Conservation (phyloP, 2,888 invertebrate species). For the Perizoma flavofasciatum region DNA sequence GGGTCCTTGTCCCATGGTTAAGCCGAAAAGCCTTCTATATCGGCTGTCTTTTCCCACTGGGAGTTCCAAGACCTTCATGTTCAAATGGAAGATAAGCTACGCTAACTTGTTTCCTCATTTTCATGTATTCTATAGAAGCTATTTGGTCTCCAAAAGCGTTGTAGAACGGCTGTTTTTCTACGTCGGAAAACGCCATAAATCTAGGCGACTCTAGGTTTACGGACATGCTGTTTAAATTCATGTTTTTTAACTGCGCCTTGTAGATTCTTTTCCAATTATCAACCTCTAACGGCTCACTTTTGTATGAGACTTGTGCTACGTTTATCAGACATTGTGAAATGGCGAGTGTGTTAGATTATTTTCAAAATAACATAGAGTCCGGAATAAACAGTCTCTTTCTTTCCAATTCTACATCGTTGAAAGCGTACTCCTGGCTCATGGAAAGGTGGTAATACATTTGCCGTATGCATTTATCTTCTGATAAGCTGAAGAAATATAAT, state of each 20-base stretch:
- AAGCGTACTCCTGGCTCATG: constrained; percentile 13
- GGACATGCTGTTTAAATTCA: constrained; percentile 40
- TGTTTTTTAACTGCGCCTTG: constrained; percentile 18
- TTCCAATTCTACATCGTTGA: constrained; percentile 31
- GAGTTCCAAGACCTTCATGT: constrained; percentile 47
- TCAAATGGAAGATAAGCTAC: constrained; percentile 42
- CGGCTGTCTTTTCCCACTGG: constrained; percentile 47
- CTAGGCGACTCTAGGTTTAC: constrained; percentile 43
- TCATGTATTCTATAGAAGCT: constrained; percentile 47
- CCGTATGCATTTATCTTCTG: constrained; percentile 12
- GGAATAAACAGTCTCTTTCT: constrained; percentile 38
- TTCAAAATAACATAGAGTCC: constrained; percentile 37
- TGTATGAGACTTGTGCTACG: constrained; percentile 28
- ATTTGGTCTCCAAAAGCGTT: constrained; percentile 41
- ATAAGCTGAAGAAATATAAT: constrained; percentile 32
- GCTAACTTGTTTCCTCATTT: constrained; percentile 41
- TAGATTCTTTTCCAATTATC: constrained; percentile 29
- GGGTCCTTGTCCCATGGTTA: constrained; percentile 34
- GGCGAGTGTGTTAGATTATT: constrained; percentile 31
- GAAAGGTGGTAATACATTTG: constrained; percentile 38
- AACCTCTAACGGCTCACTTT: constrained; percentile 28
- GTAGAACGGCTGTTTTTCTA: constrained; percentile 45
- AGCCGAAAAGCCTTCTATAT: constrained; percentile 45
- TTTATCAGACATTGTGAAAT: constrained; percentile 18
- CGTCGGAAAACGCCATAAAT: constrained; percentile 48